Conservation (phyloP, 1,140 invertebrate genomes). For the Drosophila ohnishii region DNA sequence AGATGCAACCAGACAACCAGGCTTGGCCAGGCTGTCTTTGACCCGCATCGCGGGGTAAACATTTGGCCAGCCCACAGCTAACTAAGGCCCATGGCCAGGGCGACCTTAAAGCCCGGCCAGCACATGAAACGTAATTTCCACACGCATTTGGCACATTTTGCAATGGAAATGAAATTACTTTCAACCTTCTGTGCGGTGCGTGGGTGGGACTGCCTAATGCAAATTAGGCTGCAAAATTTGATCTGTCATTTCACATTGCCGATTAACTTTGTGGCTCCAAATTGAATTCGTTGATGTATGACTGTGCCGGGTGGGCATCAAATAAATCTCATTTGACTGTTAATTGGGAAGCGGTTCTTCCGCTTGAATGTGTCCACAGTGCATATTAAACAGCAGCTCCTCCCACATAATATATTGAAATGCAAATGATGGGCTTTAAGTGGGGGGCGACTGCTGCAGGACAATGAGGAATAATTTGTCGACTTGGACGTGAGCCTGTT, state of each 20-base stretch:
- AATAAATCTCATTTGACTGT: slow-evolving; percentile 29
- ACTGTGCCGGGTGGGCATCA: slow-evolving; percentile 5
- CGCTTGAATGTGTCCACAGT: slow-evolving; percentile 7
- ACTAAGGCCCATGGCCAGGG: slow-evolving; percentile 5
- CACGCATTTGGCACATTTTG: slow-evolving; percentile 27
- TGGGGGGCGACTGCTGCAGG: not conserved
- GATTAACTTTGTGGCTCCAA: slow-evolving; percentile 35
- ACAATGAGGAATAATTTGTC: slow-evolving; percentile 1
- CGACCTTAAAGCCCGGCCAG: slow-evolving; percentile 1
- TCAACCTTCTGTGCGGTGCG: slow-evolving; percentile 1
- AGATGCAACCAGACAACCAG: slow-evolving; percentile 10
- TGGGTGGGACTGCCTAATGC: slow-evolving; percentile 10
- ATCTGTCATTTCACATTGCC: slow-evolving; percentile 37
- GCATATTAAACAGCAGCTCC: slow-evolving; percentile 16
- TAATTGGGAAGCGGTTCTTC: slow-evolving; percentile 19
- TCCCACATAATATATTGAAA: not conserved
- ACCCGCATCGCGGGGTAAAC: slow-evolving; percentile 22
- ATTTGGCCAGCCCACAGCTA: slow-evolving; percentile 20
- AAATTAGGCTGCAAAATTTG: slow-evolving; percentile 40
- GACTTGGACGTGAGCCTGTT: slow-evolving; percentile 4
- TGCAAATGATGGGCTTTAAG: slow-evolving; percentile 2
- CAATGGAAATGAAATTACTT: slow-evolving; percentile 40
- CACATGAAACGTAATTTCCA: not conserved
- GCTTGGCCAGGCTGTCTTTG: slow-evolving; percentile 11
- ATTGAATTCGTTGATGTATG: slow-evolving; percentile 33